A percentile compares a stretch with the other conserved stretches of the same genome.
Conservation (phyloP, 2,113 vertebrate species). For the Lepidothrix coronata region DNA sequence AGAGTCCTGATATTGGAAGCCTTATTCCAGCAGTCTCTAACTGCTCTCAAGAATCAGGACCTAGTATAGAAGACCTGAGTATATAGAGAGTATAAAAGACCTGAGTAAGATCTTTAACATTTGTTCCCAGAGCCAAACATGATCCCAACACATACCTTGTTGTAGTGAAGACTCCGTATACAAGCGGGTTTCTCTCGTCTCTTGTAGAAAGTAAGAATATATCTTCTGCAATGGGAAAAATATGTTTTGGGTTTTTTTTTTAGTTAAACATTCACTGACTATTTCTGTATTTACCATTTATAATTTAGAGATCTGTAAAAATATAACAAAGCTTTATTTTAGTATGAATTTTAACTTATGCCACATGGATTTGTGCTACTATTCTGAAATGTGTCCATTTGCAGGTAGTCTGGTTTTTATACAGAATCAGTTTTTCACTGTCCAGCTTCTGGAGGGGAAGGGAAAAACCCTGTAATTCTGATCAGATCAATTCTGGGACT, state of each 20-base stretch:
- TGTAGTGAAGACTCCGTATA: conserved; percentile 95
- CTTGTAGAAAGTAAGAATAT: conserved; percentile 91
- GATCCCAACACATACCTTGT: conserved; percentile 81
- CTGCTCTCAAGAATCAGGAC: not conserved
- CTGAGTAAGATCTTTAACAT: not conserved
- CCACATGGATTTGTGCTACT: not conserved
- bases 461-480: not conserved
- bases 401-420: not conserved
- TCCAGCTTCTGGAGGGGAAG: not conserved
- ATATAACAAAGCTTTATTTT: not conserved
- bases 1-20: not conserved
- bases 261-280: not conserved
- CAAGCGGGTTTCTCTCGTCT: conserved; percentile 89
- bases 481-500: not conserved
- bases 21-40: not conserved
- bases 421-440: not conserved
- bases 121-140: not conserved
- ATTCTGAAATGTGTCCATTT: not conserved
- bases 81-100: not conserved
- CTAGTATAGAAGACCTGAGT: not conserved
- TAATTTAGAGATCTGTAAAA: not conserved
- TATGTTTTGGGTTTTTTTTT: not conserved
- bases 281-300: not conserved
- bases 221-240: conserved; percentile 83
- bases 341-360: not conserved